phyloP scores from a whole-genome alignment of 2,888 invertebrate species.

The Cistogaster globosa region DNA sequence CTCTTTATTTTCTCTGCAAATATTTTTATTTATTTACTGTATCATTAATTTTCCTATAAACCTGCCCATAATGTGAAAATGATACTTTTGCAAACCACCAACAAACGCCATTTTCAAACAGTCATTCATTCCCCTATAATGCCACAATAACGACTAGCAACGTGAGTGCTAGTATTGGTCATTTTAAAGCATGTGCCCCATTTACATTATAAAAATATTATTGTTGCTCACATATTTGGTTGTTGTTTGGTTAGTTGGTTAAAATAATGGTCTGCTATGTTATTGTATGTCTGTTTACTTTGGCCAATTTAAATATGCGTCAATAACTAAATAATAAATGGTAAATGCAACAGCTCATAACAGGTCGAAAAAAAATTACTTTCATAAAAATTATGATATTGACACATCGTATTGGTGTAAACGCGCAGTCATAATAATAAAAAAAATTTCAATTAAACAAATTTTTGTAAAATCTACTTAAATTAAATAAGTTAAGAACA shows the following conservation, averaged over 20 bases:
- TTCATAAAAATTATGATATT: conserved; percentile 13
- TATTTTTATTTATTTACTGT: conserved; percentile 34
- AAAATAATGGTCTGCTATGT: conserved; percentile 20
- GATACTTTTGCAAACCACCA: conserved; percentile 26
- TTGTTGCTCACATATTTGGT: conserved; percentile 13
- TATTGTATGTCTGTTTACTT: neutral
- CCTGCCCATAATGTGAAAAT: conserved; percentile 32
- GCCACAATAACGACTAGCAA: neutral
- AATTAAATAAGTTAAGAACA: too few species aligned
- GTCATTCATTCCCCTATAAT: neutral
- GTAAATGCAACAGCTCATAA: conserved; percentile 60
- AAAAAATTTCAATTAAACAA: too few species aligned
- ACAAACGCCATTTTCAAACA: neutral
- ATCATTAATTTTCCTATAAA: conserved; percentile 8
- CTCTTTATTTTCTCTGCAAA: neutral
- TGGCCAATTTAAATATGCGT: conserved; percentile 55
- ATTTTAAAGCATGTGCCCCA: conserved; percentile 39
- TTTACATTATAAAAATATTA: conserved; percentile 39
- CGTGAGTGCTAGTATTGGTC: conserved; percentile 8
- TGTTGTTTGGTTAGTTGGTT: conserved; percentile 35
- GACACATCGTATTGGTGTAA: neutral
- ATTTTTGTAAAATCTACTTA: too few species aligned
- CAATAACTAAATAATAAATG: conserved; percentile 63
- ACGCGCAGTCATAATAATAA: neutral
- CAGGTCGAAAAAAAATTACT: conserved; percentile 8